A percentile compares a stretch with the other conserved stretches of the same genome.
Conservation (phyloP, 2,113 vertebrate genomes). For the Lucifuga dentata region DNA sequence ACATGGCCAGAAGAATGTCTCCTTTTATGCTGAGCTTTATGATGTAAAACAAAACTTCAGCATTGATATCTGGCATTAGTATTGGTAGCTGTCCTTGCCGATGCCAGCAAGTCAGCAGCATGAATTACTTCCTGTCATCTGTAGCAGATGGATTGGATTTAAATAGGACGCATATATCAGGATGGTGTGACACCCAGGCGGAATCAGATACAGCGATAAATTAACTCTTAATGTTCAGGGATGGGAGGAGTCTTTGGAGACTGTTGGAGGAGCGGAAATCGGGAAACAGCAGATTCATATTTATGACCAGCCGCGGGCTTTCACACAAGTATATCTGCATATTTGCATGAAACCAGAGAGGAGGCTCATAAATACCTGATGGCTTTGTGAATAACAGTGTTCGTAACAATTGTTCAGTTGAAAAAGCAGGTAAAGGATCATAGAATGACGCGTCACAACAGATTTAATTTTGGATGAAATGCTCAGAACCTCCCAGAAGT, state of each 20-base stretch:
- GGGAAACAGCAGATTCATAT: slow-evolving; percentile 46
- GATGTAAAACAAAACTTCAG: slow-evolving; percentile 24
- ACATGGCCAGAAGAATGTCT: too few species aligned
- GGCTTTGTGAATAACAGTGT: slow-evolving; percentile 15
- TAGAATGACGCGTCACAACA: too few species aligned
- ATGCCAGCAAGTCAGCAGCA: slow-evolving; percentile 52
- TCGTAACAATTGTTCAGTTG: slow-evolving; percentile 1
- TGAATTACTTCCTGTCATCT: slow-evolving; percentile 65
- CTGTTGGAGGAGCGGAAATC: slow-evolving; percentile 8
- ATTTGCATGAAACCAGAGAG: slow-evolving; percentile 22
- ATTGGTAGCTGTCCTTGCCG: slow-evolving; percentile 56
- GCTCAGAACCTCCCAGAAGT: too few species aligned
- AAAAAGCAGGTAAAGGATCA: slow-evolving; percentile 17
- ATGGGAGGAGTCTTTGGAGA: slow-evolving; percentile 34
- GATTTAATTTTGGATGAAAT: too few species aligned
- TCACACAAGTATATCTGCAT: slow-evolving; percentile 35
- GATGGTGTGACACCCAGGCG: slow-evolving; percentile 48
- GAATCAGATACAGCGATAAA: slow-evolving; percentile 57
- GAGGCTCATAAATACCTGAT: slow-evolving; percentile 65
- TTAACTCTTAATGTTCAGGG: slow-evolving; percentile 66
- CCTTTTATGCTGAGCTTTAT: too few species aligned
- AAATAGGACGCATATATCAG: slow-evolving; percentile 69
- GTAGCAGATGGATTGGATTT: slow-evolving; percentile 68
- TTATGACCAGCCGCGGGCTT: slow-evolving; percentile 59
- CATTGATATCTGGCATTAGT: slow-evolving; percentile 49